These are phyloP conservation scores for Lepidothrix coronata DNA, from an alignment of 2,113 vertebrate species.

Conservation along the genomic window DNA sequence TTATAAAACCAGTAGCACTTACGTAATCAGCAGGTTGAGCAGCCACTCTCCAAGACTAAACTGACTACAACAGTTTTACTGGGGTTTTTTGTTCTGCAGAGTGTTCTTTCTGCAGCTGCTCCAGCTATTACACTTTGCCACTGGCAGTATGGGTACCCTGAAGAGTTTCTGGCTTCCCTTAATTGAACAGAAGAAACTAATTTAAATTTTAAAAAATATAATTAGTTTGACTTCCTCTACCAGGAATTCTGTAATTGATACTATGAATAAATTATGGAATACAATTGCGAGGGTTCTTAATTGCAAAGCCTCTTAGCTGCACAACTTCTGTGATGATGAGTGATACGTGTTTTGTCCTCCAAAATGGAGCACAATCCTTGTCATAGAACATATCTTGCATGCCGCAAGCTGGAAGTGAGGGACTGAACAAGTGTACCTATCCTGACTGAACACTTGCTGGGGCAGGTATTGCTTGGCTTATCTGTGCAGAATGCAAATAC, in stretches of 20 bases:
- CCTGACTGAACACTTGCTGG: background rate
- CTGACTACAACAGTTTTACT: accelerated
- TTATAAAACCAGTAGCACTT: background rate
- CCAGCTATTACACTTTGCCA: constrained; percentile 37
- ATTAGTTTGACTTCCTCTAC: constrained; percentile 59
- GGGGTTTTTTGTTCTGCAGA: background rate
- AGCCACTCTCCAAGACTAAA: background rate
- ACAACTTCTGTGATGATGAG: background rate
- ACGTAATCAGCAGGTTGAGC: background rate
- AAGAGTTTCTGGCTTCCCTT: constrained; percentile 52
- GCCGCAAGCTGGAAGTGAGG: background rate
- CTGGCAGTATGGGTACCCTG: constrained; percentile 7
- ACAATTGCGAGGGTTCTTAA: constrained; percentile 37
- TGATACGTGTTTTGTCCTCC: constrained; percentile 20
- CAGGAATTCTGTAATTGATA: constrained; percentile 64
- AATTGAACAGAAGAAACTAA: constrained; percentile 66
- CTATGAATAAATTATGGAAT: constrained; percentile 67
- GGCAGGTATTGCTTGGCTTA: background rate
- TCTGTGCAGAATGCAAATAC: constrained; percentile 11
- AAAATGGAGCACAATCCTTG: background rate
- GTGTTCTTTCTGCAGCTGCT: background rate
- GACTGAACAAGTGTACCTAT: background rate
- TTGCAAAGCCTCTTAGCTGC: constrained; percentile 49
- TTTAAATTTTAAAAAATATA: constrained; percentile 60
- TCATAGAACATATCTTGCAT: background rate